These are phyloP conservation scores for Euwallacea similis DNA, from an alignment of 1,140 invertebrate species.

Conservation along the genomic window DNA sequence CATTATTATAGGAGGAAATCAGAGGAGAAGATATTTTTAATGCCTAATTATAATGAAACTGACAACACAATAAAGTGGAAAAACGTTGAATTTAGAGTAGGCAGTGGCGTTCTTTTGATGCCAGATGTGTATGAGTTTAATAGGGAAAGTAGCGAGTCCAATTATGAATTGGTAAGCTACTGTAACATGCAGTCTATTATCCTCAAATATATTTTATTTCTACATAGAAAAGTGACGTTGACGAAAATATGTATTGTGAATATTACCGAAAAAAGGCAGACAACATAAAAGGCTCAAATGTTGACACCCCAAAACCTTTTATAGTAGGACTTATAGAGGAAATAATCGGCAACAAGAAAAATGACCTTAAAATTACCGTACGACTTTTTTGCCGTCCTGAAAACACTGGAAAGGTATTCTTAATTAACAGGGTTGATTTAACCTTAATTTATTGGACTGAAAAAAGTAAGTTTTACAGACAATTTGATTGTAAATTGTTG, in stretches of 20 bases:
- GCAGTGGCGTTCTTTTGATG: slow-evolving; percentile 72
- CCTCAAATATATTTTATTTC: slow-evolving; percentile 37
- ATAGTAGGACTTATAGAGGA: slow-evolving; percentile 55
- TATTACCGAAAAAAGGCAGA: slow-evolving; percentile 57
- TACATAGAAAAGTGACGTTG: slow-evolving; percentile 71
- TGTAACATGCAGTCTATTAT: slow-evolving; percentile 31
- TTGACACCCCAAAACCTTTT: slow-evolving; percentile 75
- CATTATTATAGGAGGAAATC: slow-evolving; percentile 37
- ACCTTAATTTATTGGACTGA: slow-evolving; percentile 76
- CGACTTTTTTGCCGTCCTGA: slow-evolving; percentile 77
- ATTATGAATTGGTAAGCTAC: slow-evolving; percentile 39
- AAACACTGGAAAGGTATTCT: slow-evolving; percentile 65
- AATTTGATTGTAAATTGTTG: background rate
- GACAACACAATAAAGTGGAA: slow-evolving; percentile 34
- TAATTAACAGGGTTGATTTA: slow-evolving; percentile 59
- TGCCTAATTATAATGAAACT: slow-evolving; percentile 50
- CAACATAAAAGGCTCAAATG: slow-evolving; percentile 67
- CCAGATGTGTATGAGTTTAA: slow-evolving; percentile 67
- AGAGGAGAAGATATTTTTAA: slow-evolving; percentile 34
- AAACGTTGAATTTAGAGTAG: slow-evolving; percentile 54
- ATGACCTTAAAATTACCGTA: slow-evolving; percentile 68
- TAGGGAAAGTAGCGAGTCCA: background rate
- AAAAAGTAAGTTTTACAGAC: slow-evolving; percentile 59
- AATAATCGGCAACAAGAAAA: slow-evolving; percentile 34
- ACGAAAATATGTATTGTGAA: slow-evolving; percentile 79